A percentile compares a stretch with the other conserved stretches of the same genome.
Evolutionary conservation across 92 coral and sea anemone genomes (phyloP).

Genomic region (Porites rus): DNA sequence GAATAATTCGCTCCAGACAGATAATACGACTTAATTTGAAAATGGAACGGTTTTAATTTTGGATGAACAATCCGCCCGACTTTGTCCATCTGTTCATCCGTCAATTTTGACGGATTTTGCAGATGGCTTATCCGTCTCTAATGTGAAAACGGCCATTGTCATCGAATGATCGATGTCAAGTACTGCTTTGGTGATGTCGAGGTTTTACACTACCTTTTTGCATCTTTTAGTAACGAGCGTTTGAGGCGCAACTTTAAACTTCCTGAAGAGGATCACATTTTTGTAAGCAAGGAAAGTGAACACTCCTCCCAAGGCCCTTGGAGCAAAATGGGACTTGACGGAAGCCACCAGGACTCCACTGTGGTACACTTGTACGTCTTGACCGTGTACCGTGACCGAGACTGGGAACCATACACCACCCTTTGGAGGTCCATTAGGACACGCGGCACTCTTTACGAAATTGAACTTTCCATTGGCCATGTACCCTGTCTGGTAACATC

Average conservation of each 20-base stretch:
- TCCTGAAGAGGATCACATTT: constrained; percentile 39
- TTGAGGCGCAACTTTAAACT: constrained; percentile 16
- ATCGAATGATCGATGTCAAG: too few species aligned
- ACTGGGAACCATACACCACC: constrained; percentile 57
- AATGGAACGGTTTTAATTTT: too few species aligned
- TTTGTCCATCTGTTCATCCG: too few species aligned
- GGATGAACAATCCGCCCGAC: too few species aligned
- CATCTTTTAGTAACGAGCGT: constrained; percentile 2
- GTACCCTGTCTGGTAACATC: constrained; percentile 49
- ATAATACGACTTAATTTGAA: too few species aligned
- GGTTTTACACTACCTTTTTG: neutral
- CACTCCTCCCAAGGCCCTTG: constrained; percentile 34
- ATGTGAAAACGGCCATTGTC: too few species aligned
- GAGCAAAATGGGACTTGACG: constrained; percentile 29
- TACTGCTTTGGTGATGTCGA: too few species aligned
- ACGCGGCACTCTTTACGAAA: constrained; percentile 12
- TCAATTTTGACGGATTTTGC: too few species aligned
- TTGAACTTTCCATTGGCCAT: constrained; percentile 19
- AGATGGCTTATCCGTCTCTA: too few species aligned
- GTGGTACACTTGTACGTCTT: constrained; percentile 24
- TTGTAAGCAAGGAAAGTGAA: constrained; percentile 16
- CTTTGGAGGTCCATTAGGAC: constrained; percentile 54
- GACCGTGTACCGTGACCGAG: constrained; percentile 31
- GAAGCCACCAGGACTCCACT: constrained; percentile 38
- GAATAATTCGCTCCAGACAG: too few species aligned